A percentile compares a stretch with the other conserved stretches of the same genome.
Conservation (phyloP, 2,113 vertebrate genomes). For the Nerophis lumbriciformis region DNA sequence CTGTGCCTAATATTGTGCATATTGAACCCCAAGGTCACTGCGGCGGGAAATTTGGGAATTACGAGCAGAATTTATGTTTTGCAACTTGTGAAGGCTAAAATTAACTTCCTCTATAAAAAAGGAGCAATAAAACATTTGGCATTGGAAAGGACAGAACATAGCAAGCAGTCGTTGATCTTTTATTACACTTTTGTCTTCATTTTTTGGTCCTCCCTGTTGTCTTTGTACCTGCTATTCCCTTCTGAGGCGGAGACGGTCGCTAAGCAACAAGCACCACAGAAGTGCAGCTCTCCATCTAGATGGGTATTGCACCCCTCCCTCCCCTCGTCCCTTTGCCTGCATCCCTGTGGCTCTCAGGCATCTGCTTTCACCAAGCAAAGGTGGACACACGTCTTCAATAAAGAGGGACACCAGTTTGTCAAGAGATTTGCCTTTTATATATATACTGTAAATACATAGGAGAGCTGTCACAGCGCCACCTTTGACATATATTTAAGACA, state of each 20-base stretch:
- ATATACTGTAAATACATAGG: not conserved
- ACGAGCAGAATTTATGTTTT: too few relatives aligned
- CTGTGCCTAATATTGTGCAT: not conserved
- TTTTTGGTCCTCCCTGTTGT: constrained; percentile 23
- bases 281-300: constrained; percentile 43
- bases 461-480: too few relatives aligned
- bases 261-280: constrained; percentile 64
- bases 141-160: too few relatives aligned
- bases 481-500: too few relatives aligned
- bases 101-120: too few relatives aligned
- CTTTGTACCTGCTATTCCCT: constrained; percentile 38
- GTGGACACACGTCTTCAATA: not conserved
- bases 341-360: not conserved
- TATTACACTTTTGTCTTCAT: constrained; percentile 5
- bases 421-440: not conserved
- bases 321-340: too few relatives aligned
- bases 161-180: not conserved
- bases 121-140: too few relatives aligned
- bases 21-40: too few relatives aligned
- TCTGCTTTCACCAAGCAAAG: not conserved
- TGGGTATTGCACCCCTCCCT: not conserved
- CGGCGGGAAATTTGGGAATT: too few relatives aligned
- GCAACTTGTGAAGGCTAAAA: too few relatives aligned
- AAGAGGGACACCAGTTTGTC: not conserved
- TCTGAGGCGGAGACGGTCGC: constrained; percentile 53